phyloP scores from a whole-genome alignment of 2,797 vertebrate species.

The Buceros bicornis region DNA sequence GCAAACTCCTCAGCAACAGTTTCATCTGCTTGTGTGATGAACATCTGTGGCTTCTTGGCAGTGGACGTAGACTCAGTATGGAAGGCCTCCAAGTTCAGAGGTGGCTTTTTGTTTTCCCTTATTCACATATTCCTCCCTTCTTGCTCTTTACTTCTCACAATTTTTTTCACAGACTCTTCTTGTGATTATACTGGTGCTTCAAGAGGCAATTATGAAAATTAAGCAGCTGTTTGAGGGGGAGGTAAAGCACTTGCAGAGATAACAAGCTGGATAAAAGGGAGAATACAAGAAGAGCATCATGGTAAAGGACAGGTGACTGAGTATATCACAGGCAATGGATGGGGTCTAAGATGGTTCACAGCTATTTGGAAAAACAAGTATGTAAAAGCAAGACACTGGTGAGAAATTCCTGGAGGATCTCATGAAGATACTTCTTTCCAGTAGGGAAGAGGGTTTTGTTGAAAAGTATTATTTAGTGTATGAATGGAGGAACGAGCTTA shows the following conservation, averaged over 20 bases:
- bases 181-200: background rate
- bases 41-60: constrained; percentile 1
- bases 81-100: background rate
- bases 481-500: background rate
- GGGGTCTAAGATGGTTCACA: accelerated
- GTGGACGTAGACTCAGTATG: background rate
- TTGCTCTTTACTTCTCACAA: background rate
- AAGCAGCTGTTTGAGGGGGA: background rate
- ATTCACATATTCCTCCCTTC: background rate
- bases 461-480: background rate
- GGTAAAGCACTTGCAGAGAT: background rate
- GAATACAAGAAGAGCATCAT: background rate
- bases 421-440: background rate
- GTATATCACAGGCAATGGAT: background rate
- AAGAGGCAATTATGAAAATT: background rate
- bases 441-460: background rate
- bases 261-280: background rate
- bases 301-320: background rate
- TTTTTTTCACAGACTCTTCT: background rate
- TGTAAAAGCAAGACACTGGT: background rate
- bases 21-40: background rate
- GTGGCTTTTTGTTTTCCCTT: background rate
- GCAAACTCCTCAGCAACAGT: background rate
- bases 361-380: background rate
- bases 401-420: background rate